Evolutionary conservation across 2,113 vertebrate species (phyloP), one percentile per base, ranked within the genome.

Genomic region (Cololabis saira): DNA sequence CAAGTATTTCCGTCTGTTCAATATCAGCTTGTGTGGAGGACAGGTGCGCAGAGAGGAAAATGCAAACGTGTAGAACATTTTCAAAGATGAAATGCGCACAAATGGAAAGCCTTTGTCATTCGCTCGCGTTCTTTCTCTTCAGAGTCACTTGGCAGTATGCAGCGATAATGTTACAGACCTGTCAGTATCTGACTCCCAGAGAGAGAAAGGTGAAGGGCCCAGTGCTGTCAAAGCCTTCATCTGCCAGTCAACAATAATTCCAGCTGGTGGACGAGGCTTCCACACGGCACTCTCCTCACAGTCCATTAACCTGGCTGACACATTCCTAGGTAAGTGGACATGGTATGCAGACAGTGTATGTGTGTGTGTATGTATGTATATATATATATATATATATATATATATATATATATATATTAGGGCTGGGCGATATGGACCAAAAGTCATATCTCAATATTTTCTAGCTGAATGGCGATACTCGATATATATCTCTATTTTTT

Each of bases 221-320:
- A 95, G 89, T 45, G 80, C 93, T 19, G 91, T 98, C 60, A 93
- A 94, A 76, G 92, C 95, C 42, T 98, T 98, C 89, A 93, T 98
- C 58, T 99, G 98, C 80, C 97, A 97, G 67, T 98, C 97, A 48
- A 99, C 97, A 1, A 95, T 99, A 83, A 98, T 99, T 82, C 98
- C 97, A 0, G 96, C 98, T 0, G 96, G 94, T 74, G 97, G 96
- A 77, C 95, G 95, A 79, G 95, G 97, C 55, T 97, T 99, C 89
- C 93, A 94, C 67, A 95, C 95, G 7, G 96, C 95, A 0, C 84
- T 99, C 37, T 95, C 98, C 24, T 96, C 97, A 6, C 98, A 99
- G 70, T 98, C 98, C 67, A 97, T 97, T 89, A 97, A 95, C 82
- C 89, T 98, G 70, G 97, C 96, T 3, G 96, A 99, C 86, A 92